Evolutionary conservation across 2,113 vertebrate species (phyloP).

Genomic region (Edolisoma coerulescens): DNA sequence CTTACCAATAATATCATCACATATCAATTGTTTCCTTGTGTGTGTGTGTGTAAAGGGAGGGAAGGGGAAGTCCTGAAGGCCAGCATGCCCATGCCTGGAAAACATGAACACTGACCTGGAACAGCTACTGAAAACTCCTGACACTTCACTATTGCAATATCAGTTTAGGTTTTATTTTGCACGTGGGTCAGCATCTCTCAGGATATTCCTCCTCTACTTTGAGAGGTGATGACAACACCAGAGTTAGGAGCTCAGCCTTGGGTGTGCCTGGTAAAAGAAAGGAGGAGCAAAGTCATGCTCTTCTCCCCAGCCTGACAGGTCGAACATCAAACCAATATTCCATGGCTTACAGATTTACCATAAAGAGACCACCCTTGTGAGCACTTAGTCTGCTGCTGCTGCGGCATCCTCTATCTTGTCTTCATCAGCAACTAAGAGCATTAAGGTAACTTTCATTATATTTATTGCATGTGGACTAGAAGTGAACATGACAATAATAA

Average conservation of each 20-base stretch:
- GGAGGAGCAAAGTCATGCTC: not conserved
- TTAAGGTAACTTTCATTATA: not conserved
- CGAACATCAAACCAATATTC: not conserved
- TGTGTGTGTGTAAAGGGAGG: not conserved
- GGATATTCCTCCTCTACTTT: not conserved
- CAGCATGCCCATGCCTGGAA: not conserved
- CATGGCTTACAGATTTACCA: accelerated
- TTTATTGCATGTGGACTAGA: not conserved
- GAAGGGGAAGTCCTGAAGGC: not conserved
- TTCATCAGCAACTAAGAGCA: not conserved
- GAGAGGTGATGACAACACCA: not conserved
- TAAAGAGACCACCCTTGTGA: not conserved
- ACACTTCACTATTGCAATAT: not conserved
- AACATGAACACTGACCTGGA: not conserved
- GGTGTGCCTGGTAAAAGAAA: not conserved
- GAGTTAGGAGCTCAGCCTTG: not conserved
- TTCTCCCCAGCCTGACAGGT: not conserved
- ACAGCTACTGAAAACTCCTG: not conserved
- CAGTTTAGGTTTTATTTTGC: not conserved
- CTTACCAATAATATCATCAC: not conserved
- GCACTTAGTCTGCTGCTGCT: not conserved
- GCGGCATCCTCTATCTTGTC: not conserved
- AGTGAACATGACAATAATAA: not conserved
- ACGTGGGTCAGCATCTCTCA: accelerated
- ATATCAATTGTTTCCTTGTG: not conserved